phyloP scores from a whole-genome alignment of 2,888 invertebrate genomes.

The Actias luna region DNA sequence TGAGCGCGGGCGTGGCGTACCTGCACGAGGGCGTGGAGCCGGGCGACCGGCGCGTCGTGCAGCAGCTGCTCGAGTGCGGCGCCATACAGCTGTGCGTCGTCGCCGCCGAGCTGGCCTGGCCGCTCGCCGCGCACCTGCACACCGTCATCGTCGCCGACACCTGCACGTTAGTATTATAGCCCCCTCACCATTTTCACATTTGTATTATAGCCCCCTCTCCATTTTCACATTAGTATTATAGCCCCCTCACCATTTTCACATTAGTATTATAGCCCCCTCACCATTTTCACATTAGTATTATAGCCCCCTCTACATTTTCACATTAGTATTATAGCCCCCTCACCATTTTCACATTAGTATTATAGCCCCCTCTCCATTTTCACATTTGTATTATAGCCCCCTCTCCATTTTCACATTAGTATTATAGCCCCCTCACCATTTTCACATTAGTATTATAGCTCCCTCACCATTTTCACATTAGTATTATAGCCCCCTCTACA shows the following conservation, averaged over 20 bases:
- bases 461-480: too few relatives aligned
- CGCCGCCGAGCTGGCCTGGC: conserved; percentile 96
- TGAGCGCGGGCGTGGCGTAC: conserved; percentile 97
- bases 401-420: too few relatives aligned
- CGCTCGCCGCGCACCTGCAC: conserved; percentile 93
- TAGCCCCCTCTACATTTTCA: too few relatives aligned
- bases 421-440: too few relatives aligned
- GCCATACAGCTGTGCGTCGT: conserved; percentile 95
- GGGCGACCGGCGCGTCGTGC: conserved; percentile 93
- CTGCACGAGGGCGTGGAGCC: conserved; percentile 96
- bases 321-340: too few relatives aligned
- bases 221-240: too few relatives aligned
- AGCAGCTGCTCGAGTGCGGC: conserved; percentile 95
- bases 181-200: background rate
- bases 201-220: background rate
- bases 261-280: too few relatives aligned
- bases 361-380: background rate
- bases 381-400: background rate
- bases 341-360: conserved; percentile 86
- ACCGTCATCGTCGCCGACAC: conserved; percentile 99
- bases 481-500: too few relatives aligned
- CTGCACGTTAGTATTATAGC: conserved; percentile 85
- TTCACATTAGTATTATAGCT: too few relatives aligned
- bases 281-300: too few relatives aligned
- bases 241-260: too few relatives aligned